phyloP scores from a whole-genome alignment of 2,113 vertebrate genomes.

The Gadus macrocephalus region DNA sequence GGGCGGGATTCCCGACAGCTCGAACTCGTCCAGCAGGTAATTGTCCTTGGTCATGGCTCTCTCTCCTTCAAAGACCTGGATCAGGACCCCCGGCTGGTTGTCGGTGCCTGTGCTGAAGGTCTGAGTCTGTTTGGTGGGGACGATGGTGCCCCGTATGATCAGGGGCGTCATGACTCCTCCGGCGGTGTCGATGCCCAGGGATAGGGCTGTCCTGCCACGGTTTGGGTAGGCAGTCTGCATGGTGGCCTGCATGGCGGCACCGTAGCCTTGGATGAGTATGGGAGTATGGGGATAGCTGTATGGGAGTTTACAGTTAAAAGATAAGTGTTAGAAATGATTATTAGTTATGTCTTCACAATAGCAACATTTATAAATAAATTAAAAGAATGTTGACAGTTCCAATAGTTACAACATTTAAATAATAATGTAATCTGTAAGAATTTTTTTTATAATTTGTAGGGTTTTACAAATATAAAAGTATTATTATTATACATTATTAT shows the following conservation, averaged over 20 bases:
- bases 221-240: slow-evolving; percentile 65
- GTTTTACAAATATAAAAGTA: too few relatives aligned
- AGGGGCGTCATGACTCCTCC: slow-evolving; percentile 80
- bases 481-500: too few relatives aligned
- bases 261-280: slow-evolving; percentile 79
- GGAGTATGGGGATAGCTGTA: not conserved
- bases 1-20: too few relatives aligned
- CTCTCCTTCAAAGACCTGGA: not conserved
- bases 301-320: not conserved
- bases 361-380: not conserved
- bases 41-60: too few relatives aligned
- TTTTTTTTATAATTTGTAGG: too few relatives aligned
- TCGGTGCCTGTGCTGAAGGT: slow-evolving; percentile 78
- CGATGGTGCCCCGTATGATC: slow-evolving; percentile 69
- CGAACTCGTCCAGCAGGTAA: too few relatives aligned
- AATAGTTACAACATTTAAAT: too few relatives aligned
- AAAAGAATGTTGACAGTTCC: not conserved
- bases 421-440: too few relatives aligned
- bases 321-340: not conserved
- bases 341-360: not conserved
- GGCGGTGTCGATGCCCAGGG: slow-evolving; percentile 81
- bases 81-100: slow-evolving; percentile 68
- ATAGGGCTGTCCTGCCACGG: slow-evolving; percentile 80
- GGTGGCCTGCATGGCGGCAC: slow-evolving; percentile 83
- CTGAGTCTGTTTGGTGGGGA: slow-evolving; percentile 83